These are phyloP conservation scores for Sericinus montela DNA, from an alignment of 2,888 invertebrate genomes.

Conservation along the genomic window DNA sequence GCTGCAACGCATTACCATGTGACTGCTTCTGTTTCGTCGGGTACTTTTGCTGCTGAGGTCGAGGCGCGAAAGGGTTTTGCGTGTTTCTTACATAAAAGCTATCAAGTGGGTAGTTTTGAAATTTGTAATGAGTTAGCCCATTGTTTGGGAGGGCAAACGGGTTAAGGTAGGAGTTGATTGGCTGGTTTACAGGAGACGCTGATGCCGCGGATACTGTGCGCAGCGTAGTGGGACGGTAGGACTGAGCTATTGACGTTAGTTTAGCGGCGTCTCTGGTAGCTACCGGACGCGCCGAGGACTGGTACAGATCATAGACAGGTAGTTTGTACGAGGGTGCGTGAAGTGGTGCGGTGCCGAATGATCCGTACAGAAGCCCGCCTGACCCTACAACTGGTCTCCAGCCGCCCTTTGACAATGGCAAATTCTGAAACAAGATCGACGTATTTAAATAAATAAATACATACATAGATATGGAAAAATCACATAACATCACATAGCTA, in stretches of 20 bases:
- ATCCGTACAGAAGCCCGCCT: conserved; percentile 52
- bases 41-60: conserved; percentile 57
- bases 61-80: conserved; percentile 56
- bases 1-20: conserved; percentile 57
- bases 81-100: conserved; percentile 60
- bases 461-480: too few relatives aligned
- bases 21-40: conserved; percentile 57
- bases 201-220: conserved; percentile 48
- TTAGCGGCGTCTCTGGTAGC: conserved; percentile 60
- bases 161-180: conserved; percentile 68
- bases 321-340: conserved; percentile 62
- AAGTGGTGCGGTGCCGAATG: conserved; percentile 52
- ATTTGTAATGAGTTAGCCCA: conserved; percentile 57
- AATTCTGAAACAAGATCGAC: conserved; percentile 51
- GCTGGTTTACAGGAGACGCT: conserved; percentile 53
- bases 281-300: conserved; percentile 62
- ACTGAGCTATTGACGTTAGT: conserved; percentile 68
- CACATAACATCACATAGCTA: too few relatives aligned
- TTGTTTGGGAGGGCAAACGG: conserved; percentile 60
- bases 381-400: conserved; percentile 81
- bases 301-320: conserved; percentile 51
- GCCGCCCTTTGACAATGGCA: conserved; percentile 78
- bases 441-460: too few relatives aligned
- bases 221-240: conserved; percentile 66
- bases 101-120: conserved; percentile 63